phyloP scores from a whole-genome alignment of 2,113 vertebrate species.

The Leucopsar rothschildi region DNA sequence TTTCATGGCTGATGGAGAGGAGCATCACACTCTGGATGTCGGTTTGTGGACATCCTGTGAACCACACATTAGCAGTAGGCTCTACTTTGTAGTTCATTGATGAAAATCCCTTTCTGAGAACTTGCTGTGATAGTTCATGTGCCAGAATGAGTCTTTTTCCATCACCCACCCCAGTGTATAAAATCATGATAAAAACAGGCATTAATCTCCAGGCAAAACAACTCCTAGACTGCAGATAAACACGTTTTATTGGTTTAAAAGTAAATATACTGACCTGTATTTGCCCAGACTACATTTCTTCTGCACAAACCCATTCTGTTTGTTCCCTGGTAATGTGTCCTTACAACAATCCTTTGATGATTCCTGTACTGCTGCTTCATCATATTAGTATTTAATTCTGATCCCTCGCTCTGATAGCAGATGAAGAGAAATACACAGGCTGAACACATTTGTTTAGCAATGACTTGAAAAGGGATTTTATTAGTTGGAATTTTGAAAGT shows the following conservation, averaged over 20 bases:
- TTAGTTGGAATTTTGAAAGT: conserved; percentile 2
- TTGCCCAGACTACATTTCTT: not conserved
- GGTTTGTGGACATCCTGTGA: not conserved
- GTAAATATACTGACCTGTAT: not conserved
- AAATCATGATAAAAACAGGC: not conserved
- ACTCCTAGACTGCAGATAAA: not conserved
- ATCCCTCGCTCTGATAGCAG: not conserved
- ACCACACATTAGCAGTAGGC: fast-evolving
- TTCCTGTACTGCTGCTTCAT: not conserved
- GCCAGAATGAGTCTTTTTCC: not conserved
- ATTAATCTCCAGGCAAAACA: not conserved
- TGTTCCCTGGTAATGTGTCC: not conserved
- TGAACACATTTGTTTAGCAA: not conserved
- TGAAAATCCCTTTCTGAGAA: not conserved
- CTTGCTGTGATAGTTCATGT: not conserved
- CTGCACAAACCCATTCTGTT: not conserved
- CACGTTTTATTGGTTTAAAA: not conserved
- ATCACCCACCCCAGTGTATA: not conserved
- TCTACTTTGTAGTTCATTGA: not conserved
- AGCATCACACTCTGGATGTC: not conserved
- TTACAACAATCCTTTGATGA: not conserved
- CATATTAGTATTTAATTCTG: not conserved
- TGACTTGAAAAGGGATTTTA: not conserved
- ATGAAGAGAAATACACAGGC: not conserved
- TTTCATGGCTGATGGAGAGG: not conserved